Percentiles rank a stretch among this genome's conserved stretches.
Conservation (phyloP, 2,797 vertebrate species). For the Amphiprion clarkii region DNA sequence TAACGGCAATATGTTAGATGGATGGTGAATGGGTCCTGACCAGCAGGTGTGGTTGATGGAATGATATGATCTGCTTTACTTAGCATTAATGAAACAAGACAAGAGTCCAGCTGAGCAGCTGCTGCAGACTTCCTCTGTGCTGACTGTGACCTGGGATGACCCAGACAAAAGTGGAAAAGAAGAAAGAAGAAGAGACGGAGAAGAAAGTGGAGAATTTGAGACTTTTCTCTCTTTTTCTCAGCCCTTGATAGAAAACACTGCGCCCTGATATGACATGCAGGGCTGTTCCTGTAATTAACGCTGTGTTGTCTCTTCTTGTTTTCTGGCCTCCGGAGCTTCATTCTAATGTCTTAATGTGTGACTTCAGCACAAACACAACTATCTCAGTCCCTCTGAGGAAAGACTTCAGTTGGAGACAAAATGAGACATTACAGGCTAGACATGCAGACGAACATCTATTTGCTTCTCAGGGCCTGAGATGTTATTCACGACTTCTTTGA, state of each 20-base stretch:
- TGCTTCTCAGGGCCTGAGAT: conserved; percentile 5
- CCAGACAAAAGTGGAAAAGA: conserved; percentile 45
- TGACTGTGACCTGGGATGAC: conserved; percentile 71
- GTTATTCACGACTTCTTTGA: conserved; percentile 13
- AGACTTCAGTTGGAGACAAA: conserved; percentile 36
- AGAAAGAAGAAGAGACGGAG: conserved; percentile 30
- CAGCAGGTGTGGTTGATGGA: conserved; percentile 74
- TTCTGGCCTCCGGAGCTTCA: conserved; percentile 45
- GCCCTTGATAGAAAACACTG: conserved; percentile 43
- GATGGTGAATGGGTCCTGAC: conserved; percentile 58
- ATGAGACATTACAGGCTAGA: conserved; percentile 29
- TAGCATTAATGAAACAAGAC: conserved; percentile 78
- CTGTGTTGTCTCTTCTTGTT: conserved; percentile 46
- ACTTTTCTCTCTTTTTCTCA: conserved; percentile 12
- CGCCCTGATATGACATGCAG: conserved; percentile 44
- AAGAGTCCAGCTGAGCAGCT: conserved; percentile 68
- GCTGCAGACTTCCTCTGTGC: conserved; percentile 50
- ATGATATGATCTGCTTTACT: conserved; percentile 72
- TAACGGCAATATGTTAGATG: conserved; percentile 55
- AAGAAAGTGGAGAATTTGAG: background rate
- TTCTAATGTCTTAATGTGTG: conserved; percentile 41
- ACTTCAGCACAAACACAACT: conserved; percentile 56
- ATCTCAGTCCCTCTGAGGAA: conserved; percentile 48
- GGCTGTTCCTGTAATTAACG: conserved; percentile 60
- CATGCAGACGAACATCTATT: conserved; percentile 20